These are phyloP conservation scores for Discoglossus pictus DNA, from an alignment of 2,797 vertebrate species.

Conservation along the genomic window DNA sequence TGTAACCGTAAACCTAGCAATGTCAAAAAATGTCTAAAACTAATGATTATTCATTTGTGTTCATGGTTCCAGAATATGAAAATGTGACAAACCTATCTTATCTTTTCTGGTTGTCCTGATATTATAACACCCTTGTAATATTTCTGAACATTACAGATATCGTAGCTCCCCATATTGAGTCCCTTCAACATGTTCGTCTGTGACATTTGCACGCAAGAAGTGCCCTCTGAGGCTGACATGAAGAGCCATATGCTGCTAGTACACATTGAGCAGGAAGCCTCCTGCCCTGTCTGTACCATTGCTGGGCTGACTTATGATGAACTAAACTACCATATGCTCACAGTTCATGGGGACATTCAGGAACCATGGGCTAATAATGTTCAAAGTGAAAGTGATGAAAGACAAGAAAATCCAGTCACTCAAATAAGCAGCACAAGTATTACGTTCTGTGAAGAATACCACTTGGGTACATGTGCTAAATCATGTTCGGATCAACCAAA, in stretches of 20 bases:
- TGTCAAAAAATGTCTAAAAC: too few species aligned
- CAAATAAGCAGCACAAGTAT: background rate
- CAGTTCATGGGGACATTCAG: slow-evolving; percentile 69
- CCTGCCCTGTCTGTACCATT: slow-evolving; percentile 77
- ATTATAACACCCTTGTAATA: background rate
- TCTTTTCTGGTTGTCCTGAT: too few species aligned
- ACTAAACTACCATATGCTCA: slow-evolving; percentile 74
- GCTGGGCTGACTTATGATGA: slow-evolving; percentile 76
- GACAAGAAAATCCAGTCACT: background rate
- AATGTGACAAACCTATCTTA: too few species aligned
- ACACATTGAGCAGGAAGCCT: slow-evolving; percentile 71
- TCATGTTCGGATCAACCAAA: too few species aligned
- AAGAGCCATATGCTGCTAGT: slow-evolving; percentile 75
- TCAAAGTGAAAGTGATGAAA: background rate
- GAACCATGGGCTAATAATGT: slow-evolving; percentile 11
- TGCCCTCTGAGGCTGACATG: slow-evolving; percentile 75
- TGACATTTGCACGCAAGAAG: slow-evolving; percentile 79
- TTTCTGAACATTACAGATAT: slow-evolving; percentile 25
- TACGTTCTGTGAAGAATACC: background rate
- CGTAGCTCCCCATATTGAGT: too few species aligned
- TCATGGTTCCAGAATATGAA: too few species aligned
- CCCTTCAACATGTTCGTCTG: slow-evolving; percentile 74
- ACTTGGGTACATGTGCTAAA: too few species aligned
- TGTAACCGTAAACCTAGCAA: too few species aligned
- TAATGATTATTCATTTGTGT: too few species aligned